Conservation (phyloP, 2,797 vertebrate genomes). For the Scomberomorus guttatus region DNA sequence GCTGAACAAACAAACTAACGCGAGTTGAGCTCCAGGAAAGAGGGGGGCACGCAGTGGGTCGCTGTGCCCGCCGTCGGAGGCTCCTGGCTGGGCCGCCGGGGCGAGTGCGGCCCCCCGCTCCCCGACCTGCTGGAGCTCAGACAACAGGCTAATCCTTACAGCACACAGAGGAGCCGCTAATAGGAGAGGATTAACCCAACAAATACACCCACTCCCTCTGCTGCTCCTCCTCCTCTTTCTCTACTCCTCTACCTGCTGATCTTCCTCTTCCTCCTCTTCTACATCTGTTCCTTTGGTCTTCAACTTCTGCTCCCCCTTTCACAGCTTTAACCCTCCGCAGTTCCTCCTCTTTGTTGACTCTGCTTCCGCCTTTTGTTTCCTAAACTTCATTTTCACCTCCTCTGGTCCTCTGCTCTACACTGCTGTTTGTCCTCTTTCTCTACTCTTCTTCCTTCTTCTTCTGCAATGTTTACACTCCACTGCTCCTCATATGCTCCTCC, state of each 20-base stretch:
- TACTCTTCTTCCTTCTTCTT: neutral
- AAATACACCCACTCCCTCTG: conserved; percentile 57
- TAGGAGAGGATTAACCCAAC: conserved; percentile 71
- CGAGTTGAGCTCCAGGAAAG: conserved; percentile 43
- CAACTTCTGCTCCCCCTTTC: neutral
- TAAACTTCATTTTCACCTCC: neutral
- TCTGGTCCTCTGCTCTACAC: neutral
- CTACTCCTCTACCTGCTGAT: neutral
- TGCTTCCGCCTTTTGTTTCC: neutral
- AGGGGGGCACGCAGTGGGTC: conserved; percentile 4
- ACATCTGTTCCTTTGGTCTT: neutral
- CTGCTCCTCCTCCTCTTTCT: conserved; percentile 18
- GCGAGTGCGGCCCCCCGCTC: conserved; percentile 35
- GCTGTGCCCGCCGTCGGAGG: conserved; percentile 31
- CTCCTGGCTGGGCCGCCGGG: conserved; percentile 36
- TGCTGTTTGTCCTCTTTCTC: too few species aligned
- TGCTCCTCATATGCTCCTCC: neutral
- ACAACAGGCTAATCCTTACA: conserved; percentile 75
- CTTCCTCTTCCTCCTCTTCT: conserved; percentile 2
- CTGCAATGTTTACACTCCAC: neutral
- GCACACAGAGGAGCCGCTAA: conserved; percentile 74
- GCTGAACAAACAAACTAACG: conserved; percentile 47
- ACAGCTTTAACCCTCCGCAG: too few species aligned
- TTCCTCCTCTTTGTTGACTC: neutral
- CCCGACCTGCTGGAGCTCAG: conserved; percentile 69